These are phyloP conservation scores for Heliconius melpomene DNA, from an alignment of 1,140 invertebrate species.

Conservation along the genomic window DNA sequence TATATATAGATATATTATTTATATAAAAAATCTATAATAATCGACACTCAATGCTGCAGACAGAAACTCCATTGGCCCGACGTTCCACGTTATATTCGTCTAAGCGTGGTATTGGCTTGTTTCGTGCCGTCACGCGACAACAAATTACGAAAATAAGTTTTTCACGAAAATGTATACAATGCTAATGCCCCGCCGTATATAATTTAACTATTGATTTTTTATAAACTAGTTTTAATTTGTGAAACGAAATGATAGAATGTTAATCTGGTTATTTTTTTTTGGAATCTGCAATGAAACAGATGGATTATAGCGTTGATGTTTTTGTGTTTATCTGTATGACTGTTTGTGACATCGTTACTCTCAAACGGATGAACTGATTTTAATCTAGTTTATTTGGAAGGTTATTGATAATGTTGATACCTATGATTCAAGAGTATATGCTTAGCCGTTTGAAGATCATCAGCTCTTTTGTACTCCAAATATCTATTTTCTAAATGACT, in stretches of 20 bases:
- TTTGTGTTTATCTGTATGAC: not conserved
- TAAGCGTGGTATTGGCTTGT: not conserved
- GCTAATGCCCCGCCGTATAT: not conserved
- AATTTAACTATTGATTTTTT: slow-evolving; percentile 13
- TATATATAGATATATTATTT: not conserved
- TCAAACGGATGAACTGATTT: no score
- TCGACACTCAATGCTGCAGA: not conserved
- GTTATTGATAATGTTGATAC: no score
- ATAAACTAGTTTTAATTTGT: slow-evolving; percentile 11
- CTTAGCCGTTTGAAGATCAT: no score
- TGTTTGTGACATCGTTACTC: not conserved
- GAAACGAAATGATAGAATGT: not conserved
- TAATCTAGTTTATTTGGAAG: no score
- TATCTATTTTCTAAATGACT: no score
- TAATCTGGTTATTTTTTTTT: not conserved
- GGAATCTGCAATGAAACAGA: no score
- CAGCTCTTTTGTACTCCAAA: no score
- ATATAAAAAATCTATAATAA: not conserved
- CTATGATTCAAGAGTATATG: no score
- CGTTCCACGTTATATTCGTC: not conserved
- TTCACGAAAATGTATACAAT: slow-evolving; percentile 19
- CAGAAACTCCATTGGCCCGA: not conserved
- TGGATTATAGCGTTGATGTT: no score
- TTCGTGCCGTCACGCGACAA: slow-evolving; percentile 24
- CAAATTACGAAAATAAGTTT: slow-evolving; percentile 27